These are phyloP conservation scores for Oryzias celebensis DNA, from an alignment of 2,113 vertebrate species.

Conservation along the genomic window DNA sequence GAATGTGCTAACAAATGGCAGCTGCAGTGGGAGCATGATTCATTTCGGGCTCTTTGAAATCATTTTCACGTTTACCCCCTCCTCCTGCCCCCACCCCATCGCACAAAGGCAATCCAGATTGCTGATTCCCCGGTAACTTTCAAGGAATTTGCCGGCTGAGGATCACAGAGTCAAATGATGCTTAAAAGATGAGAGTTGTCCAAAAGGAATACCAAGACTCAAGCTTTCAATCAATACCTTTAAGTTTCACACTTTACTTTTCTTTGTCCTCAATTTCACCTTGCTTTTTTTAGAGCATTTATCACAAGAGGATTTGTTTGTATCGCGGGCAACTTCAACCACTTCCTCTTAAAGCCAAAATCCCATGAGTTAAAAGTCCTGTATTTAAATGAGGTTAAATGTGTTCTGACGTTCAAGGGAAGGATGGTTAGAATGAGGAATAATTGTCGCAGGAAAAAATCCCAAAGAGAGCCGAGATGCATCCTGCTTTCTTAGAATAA, in stretches of 20 bases:
- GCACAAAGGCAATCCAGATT: conserved; percentile 65
- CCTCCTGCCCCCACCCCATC: conserved; percentile 5
- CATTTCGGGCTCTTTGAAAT: conserved; percentile 72
- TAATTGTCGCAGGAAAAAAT: neutral
- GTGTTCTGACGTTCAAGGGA: neutral
- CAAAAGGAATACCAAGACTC: conserved; percentile 31
- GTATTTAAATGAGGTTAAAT: neutral
- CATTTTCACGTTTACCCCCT: conserved; percentile 57
- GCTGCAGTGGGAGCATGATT: conserved; percentile 56
- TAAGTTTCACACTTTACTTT: neutral
- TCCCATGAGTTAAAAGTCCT: neutral
- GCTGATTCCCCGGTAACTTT: conserved; percentile 62
- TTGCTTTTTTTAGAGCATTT: neutral
- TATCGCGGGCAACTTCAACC: neutral
- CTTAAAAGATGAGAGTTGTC: conserved; percentile 46
- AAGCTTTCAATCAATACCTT: conserved; percentile 13
- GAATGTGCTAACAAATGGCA: conserved; percentile 62
- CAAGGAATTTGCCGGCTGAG: conserved; percentile 61
- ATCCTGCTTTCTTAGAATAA: neutral
- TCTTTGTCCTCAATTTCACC: neutral
- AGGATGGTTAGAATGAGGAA: no score
- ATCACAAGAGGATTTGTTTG: neutral
- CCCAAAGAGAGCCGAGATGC: neutral
- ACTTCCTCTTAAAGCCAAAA: neutral
- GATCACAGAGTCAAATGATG: conserved; percentile 54